phyloP scores from a whole-genome alignment of 2,888 invertebrate species.

The Dioctria linearis region DNA sequence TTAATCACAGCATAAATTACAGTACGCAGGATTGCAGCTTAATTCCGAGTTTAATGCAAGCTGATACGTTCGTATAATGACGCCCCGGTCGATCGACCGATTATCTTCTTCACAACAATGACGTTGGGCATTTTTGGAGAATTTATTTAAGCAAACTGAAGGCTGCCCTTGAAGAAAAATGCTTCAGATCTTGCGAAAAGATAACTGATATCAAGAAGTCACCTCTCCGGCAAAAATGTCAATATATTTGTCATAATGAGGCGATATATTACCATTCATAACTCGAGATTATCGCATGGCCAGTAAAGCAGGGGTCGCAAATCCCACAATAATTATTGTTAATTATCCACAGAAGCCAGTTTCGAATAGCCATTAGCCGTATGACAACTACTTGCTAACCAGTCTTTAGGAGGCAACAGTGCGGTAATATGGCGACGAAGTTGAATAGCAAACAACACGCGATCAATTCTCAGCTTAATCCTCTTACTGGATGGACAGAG shows the following conservation, averaged over 20 bases:
- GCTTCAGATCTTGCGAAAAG: constrained; percentile 13
- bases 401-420: constrained; percentile 6
- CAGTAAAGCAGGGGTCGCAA: constrained; percentile 18
- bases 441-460: constrained; percentile 41
- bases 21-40: constrained; percentile 25
- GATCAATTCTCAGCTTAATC: constrained; percentile 44
- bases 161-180: background rate
- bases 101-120: constrained; percentile 11
- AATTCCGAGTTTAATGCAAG: constrained; percentile 5
- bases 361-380: constrained; percentile 42
- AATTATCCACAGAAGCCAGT: constrained; percentile 45
- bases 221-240: background rate
- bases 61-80: no score
- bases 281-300: constrained; percentile 35
- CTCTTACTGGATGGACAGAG: constrained; percentile 43
- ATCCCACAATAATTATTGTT: constrained; percentile 48
- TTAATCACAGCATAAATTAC: constrained; percentile 40
- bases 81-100: background rate
- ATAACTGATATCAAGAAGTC: constrained; percentile 21
- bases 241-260: constrained; percentile 32
- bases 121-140: constrained; percentile 18
- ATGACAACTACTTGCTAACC: constrained; percentile 42
- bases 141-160: constrained; percentile 7
- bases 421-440: background rate
- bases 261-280: constrained; percentile 45